Conservation (phyloP, 2,113 vertebrate genomes). For the Dasyornis broadbenti region DNA sequence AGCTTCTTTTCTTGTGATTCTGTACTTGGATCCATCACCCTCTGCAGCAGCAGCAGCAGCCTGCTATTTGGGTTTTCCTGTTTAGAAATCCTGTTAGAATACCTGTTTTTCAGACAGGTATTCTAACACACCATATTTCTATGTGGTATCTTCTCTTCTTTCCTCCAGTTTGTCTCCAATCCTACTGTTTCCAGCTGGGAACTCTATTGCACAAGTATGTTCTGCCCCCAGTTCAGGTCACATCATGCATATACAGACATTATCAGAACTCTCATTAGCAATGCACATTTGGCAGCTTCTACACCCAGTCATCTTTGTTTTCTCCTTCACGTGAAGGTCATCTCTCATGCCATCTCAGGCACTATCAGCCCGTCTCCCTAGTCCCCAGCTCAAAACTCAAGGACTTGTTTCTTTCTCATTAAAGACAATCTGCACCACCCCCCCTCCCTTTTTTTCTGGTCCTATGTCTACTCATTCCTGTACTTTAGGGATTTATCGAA, state of each 20-base stretch:
- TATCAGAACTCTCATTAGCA: slow-evolving; percentile 7
- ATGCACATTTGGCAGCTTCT: not conserved
- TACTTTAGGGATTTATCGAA: not conserved
- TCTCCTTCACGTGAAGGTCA: not conserved
- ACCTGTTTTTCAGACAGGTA: not conserved
- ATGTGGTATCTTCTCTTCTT: not conserved
- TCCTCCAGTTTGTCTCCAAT: not conserved
- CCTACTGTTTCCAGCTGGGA: not conserved
- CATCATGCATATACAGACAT: not conserved
- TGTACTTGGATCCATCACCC: not conserved
- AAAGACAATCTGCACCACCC: not conserved
- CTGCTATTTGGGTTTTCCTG: not conserved
- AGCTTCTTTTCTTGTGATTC: not conserved
- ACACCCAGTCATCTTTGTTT: not conserved
- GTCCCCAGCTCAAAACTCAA: not conserved
- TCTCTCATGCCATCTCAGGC: not conserved
- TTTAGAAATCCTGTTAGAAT: too few species aligned
- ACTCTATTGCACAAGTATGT: not conserved
- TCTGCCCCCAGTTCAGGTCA: not conserved
- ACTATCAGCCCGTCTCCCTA: not conserved
- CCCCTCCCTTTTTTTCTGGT: not conserved
- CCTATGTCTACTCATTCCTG: not conserved
- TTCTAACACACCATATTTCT: not conserved
- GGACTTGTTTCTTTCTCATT: not conserved
- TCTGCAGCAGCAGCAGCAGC: not conserved